Percentiles rank a stretch among this genome's conserved stretches.
These are phyloP conservation scores for Alviniconcha strummeri DNA, from an alignment of 2,888 invertebrate genomes.

Conservation along the genomic window DNA sequence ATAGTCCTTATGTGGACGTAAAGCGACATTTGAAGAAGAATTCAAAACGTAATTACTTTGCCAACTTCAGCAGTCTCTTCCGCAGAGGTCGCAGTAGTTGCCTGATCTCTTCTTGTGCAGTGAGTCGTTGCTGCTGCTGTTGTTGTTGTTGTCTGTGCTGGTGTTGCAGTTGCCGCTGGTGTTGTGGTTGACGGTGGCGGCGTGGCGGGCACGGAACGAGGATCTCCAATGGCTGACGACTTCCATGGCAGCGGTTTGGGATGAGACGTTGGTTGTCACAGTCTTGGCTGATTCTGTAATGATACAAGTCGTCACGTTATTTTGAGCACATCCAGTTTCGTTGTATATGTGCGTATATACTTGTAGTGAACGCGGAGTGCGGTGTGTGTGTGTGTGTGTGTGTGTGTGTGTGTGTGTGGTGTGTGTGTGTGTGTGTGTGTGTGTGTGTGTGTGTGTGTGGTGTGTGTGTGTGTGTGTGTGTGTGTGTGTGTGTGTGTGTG, in stretches of 20 bases:
- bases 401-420: neutral
- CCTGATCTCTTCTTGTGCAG: neutral
- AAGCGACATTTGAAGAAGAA: no score
- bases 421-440: neutral
- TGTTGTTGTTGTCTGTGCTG: neutral
- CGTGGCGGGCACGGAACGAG: neutral
- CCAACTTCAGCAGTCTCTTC: constrained; percentile 5
- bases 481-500: neutral
- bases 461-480: neutral
- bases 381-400: neutral
- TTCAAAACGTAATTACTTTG: no score
- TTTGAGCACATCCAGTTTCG: neutral
- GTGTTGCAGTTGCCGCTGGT: neutral
- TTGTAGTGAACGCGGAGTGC: neutral
- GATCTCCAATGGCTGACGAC: neutral
- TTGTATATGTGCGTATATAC: neutral
- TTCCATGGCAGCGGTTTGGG: neutral
- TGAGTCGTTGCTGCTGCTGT: neutral
- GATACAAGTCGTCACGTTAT: neutral
- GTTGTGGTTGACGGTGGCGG: neutral
- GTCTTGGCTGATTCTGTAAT: neutral
- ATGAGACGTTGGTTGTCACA: neutral
- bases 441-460: neutral
- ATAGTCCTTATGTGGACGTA: no score
- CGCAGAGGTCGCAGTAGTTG: constrained; percentile 1